A percentile compares a stretch with the other conserved stretches of the same genome.
These are phyloP conservation scores for Pandion haliaetus DNA, from an alignment of 2,113 vertebrate genomes.

Conservation along the genomic window DNA sequence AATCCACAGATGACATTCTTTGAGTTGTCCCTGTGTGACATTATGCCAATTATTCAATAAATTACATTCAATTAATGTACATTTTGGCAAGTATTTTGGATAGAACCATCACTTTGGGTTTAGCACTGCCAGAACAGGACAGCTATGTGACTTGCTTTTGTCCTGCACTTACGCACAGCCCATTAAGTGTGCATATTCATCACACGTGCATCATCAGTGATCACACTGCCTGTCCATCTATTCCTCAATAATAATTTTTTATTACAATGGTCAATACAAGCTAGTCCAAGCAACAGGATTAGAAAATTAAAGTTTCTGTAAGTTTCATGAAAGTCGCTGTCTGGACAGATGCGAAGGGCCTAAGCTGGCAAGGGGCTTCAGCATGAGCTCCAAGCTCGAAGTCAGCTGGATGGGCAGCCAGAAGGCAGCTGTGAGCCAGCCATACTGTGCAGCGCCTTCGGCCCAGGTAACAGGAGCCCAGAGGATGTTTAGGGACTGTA, in stretches of 20 bases:
- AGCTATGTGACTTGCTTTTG: not conserved
- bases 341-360: not conserved
- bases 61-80: too few relatives aligned
- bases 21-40: not conserved
- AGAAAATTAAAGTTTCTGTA: not conserved
- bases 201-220: too few relatives aligned
- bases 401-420: not conserved
- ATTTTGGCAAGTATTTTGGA: not conserved
- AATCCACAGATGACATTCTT: not conserved
- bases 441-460: not conserved
- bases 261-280: not conserved
- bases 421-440: not conserved
- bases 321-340: not conserved
- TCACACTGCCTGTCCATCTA: not conserved
- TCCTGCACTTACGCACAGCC: not conserved
- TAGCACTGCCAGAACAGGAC: not conserved
- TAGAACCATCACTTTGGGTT: not conserved
- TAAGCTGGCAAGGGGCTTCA: not conserved
- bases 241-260: not conserved
- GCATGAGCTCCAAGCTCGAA: not conserved
- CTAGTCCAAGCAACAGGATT: not conserved
- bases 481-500: not conserved
- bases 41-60: not conserved
- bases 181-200: not conserved
- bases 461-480: not conserved